These are phyloP conservation scores for Stenotaenia linearis DNA, from an alignment of 2,888 invertebrate species.

Conservation along the genomic window DNA sequence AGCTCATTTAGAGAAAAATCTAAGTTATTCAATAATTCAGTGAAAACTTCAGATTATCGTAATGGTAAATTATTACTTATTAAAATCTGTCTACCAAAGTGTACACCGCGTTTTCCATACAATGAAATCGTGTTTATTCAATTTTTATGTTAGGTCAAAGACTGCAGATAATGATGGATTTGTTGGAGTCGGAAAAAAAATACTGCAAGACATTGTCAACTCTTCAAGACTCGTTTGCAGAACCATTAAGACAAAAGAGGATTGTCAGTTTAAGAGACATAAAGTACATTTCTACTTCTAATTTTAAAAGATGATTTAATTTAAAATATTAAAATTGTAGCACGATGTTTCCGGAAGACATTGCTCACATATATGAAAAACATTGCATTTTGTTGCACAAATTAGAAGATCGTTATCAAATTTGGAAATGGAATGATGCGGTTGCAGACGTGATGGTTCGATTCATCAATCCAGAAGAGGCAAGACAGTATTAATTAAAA, in stretches of 20 bases:
- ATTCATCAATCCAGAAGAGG: slow-evolving; percentile 39
- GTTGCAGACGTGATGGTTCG: slow-evolving; percentile 48
- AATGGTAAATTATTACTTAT: neutral
- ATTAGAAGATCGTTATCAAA: slow-evolving; percentile 47
- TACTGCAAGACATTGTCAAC: slow-evolving; percentile 50
- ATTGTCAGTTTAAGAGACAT: slow-evolving; percentile 43
- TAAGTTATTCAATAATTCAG: neutral
- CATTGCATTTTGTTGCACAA: slow-evolving; percentile 48
- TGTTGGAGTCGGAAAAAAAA: slow-evolving; percentile 49
- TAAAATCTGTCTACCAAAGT: too few relatives aligned
- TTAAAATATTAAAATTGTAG: slow-evolving; percentile 40
- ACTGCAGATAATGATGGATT: slow-evolving; percentile 44
- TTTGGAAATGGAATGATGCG: slow-evolving; percentile 45
- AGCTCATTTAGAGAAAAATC: neutral
- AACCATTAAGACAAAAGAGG: slow-evolving; percentile 44
- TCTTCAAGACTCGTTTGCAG: slow-evolving; percentile 47
- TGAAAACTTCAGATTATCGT: too few relatives aligned
- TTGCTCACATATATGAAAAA: slow-evolving; percentile 47
- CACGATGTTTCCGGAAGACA: slow-evolving; percentile 48
- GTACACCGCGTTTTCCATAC: too few relatives aligned
- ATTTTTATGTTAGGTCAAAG: slow-evolving; percentile 39
- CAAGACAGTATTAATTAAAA: neutral
- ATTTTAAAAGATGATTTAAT: neutral
- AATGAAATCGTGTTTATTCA: neutral
- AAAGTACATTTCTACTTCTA: slow-evolving; percentile 39